A percentile compares a stretch with the other conserved stretches of the same genome.
Conservation (phyloP, 2,113 vertebrate genomes). For the Vanacampus margaritifer region DNA sequence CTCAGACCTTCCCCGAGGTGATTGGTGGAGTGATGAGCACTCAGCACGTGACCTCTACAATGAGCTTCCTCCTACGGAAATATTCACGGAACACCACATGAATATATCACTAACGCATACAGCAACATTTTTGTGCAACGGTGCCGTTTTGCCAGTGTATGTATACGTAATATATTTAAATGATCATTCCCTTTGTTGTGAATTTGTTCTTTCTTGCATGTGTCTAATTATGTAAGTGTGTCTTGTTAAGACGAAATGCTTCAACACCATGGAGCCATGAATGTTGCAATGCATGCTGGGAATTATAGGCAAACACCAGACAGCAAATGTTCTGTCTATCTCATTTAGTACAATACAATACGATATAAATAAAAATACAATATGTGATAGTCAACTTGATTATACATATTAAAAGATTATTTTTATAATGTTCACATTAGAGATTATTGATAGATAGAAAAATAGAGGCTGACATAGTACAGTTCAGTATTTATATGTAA, state of each 20-base stretch:
- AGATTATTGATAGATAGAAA: too few species aligned
- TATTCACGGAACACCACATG: fast-evolving
- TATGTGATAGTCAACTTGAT: background rate
- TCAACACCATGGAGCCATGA: constrained; percentile 7
- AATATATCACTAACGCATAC: background rate
- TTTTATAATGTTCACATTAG: too few species aligned
- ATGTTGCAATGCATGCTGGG: background rate
- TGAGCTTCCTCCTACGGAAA: background rate
- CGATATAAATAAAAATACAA: background rate
- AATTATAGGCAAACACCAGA: background rate
- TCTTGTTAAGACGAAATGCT: background rate
- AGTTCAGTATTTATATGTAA: too few species aligned
- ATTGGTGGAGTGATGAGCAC: constrained; percentile 59
- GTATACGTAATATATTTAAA: background rate
- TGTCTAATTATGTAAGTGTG: background rate
- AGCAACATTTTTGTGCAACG: background rate
- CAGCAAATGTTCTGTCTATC: background rate
- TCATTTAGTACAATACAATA: background rate
- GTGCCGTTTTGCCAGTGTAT: background rate
- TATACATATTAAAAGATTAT: background rate
- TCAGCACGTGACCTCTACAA: constrained; percentile 1
- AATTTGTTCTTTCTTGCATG: background rate
- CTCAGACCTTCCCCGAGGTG: constrained; percentile 73
- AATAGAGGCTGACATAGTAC: too few species aligned
- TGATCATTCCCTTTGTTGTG: background rate